Percentiles rank a stretch among this genome's conserved stretches.
Evolutionary conservation across 2,888 invertebrate species (phyloP).

Genomic region (Sipha maydis): DNA sequence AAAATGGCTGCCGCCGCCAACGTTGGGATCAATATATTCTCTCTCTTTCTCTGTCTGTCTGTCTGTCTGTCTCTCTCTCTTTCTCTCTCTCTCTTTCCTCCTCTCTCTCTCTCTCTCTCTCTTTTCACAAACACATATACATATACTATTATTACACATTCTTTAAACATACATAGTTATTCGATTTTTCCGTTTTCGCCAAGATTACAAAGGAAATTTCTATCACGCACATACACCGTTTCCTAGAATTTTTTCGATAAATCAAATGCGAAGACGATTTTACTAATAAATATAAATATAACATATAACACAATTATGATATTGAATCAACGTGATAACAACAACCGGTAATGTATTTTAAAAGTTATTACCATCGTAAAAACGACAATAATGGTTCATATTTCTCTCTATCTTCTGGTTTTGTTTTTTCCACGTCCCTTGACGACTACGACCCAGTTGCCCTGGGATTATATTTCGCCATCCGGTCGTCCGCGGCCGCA

Average conservation of each 20-base stretch:
- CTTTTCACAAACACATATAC: neutral
- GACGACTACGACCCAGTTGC: neutral
- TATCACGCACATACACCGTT: too few relatives aligned
- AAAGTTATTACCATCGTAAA: neutral
- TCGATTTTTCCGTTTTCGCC: neutral
- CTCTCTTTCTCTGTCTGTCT: neutral
- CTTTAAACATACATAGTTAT: neutral
- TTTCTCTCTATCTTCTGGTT: too few relatives aligned
- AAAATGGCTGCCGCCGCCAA: conserved; percentile 46
- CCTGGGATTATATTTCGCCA: conserved; percentile 4
- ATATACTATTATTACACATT: neutral
- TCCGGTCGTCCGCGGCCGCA: neutral
- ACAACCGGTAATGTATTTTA: neutral
- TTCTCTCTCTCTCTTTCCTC: too few relatives aligned
- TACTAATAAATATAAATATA: too few relatives aligned
- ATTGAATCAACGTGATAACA: too few relatives aligned
- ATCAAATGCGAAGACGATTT: too few relatives aligned
- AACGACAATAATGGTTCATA: neutral
- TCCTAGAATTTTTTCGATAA: too few relatives aligned
- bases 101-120: too few relatives aligned
- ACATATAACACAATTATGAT: too few relatives aligned
- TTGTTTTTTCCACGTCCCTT: neutral
- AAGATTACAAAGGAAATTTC: too few relatives aligned
- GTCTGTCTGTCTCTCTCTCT: too few relatives aligned
- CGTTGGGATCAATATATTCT: conserved; percentile 47